Evolutionary conservation across 1,140 invertebrate genomes (phyloP).

Genomic region (Drosophila leontia): DNA sequence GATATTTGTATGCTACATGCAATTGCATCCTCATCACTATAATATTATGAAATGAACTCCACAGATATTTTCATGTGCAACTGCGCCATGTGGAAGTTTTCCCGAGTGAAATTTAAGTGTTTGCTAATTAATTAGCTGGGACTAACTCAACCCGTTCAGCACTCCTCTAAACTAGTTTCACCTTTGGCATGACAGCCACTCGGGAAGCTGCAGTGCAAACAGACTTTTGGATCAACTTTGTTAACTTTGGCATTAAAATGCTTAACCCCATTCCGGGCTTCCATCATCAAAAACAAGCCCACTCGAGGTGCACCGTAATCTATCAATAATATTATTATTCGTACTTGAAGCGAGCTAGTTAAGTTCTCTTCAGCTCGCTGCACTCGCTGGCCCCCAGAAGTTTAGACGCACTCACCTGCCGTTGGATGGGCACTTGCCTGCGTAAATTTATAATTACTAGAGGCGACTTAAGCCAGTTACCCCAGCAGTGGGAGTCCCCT

Average conservation of each 20-base stretch:
- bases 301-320: slow-evolving; percentile 61
- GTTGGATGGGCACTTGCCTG: slow-evolving; percentile 59
- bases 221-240: slow-evolving; percentile 50
- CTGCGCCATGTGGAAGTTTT: neutral
- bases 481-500: slow-evolving; percentile 55
- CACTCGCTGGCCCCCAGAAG: slow-evolving; percentile 27
- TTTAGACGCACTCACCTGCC: slow-evolving; percentile 34
- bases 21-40: neutral
- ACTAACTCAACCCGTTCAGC: neutral
- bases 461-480: slow-evolving; percentile 79
- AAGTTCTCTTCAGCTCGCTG: slow-evolving; percentile 40
- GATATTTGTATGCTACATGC: neutral
- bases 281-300: slow-evolving; percentile 42
- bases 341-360: slow-evolving; percentile 43
- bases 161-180: slow-evolving; percentile 26
- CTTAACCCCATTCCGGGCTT: slow-evolving; percentile 47
- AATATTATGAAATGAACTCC: neutral
- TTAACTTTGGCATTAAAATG: slow-evolving; percentile 41
- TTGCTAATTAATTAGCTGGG: slow-evolving; percentile 31
- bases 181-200: slow-evolving; percentile 37
- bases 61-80: neutral
- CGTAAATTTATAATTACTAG: slow-evolving; percentile 81
- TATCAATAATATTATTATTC: slow-evolving; percentile 80
- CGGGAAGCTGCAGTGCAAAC: slow-evolving; percentile 36
- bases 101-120: neutral